Conservation (phyloP, 2,113 vertebrate genomes). For the Hydrolagus affinis region DNA sequence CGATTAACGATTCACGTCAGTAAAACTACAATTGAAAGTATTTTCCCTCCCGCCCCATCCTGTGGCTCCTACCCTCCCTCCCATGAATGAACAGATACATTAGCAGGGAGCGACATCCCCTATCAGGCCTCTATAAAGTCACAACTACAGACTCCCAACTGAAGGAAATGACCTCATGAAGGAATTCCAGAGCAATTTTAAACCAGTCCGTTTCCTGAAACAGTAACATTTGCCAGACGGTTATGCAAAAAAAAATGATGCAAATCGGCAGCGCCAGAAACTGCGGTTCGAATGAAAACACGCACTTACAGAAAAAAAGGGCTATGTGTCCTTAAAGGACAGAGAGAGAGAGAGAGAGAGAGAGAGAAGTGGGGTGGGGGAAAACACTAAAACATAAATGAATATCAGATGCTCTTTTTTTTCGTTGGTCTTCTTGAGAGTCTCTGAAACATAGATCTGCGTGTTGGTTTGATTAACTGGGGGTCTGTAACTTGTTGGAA, state of each 20-base stretch:
- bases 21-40: not conserved
- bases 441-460: not conserved
- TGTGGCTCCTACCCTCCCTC: too few species aligned
- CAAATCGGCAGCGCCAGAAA: not conserved
- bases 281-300: not conserved
- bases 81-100: conserved; percentile 1
- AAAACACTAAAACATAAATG: not conserved
- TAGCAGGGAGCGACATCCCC: not conserved
- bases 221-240: conserved; percentile 12
- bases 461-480: not conserved
- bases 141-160: not conserved
- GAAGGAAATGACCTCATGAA: conserved; percentile 26
- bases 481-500: not conserved
- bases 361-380: not conserved
- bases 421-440: not conserved
- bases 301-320: too few species aligned
- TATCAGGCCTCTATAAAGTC: conserved; percentile 1
- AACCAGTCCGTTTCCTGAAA: conserved; percentile 20
- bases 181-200: conserved; percentile 25
- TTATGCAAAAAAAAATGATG: conserved; percentile 9
- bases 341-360: not conserved
- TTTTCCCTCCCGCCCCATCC: not conserved
- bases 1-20: not conserved
- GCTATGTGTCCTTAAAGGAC: too few species aligned
- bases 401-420: not conserved